Percentiles rank a stretch among this genome's conserved stretches.
These are phyloP conservation scores for Chaetodon trifasciatus DNA, from an alignment of 2,797 vertebrate species.

Conservation along the genomic window DNA sequence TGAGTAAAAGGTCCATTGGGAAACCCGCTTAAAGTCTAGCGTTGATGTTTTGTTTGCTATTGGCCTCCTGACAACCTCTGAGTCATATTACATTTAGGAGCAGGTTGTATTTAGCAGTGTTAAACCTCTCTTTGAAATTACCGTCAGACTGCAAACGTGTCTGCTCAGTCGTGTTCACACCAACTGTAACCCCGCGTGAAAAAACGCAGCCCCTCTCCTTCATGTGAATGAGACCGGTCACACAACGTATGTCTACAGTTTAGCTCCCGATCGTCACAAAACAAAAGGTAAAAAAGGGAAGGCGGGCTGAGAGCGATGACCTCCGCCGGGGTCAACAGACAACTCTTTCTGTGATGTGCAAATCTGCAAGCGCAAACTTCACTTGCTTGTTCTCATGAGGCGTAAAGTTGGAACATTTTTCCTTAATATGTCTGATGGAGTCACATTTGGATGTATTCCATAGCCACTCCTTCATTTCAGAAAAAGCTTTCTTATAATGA, in stretches of 20 bases:
- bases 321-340: too few relatives aligned
- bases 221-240: background rate
- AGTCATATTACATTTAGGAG: slow-evolving; percentile 46
- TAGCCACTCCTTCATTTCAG: too few relatives aligned
- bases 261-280: background rate
- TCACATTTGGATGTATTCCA: too few relatives aligned
- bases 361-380: too few relatives aligned
- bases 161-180: background rate
- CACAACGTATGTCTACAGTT: background rate
- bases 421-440: too few relatives aligned
- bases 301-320: too few relatives aligned
- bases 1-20: slow-evolving; percentile 7
- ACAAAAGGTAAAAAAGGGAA: background rate
- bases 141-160: slow-evolving; percentile 6
- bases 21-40: slow-evolving; percentile 9
- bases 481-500: too few relatives aligned
- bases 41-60: slow-evolving; percentile 2
- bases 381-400: too few relatives aligned
- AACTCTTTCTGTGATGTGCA: too few relatives aligned
- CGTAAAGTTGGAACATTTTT: too few relatives aligned
- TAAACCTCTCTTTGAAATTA: slow-evolving; percentile 40
- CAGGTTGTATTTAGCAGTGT: slow-evolving; percentile 35
- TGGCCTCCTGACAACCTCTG: slow-evolving; percentile 29
- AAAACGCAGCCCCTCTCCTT: background rate
- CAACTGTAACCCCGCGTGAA: background rate